These are phyloP conservation scores for Thalpophila matura DNA, from an alignment of 2,888 invertebrate genomes.

Conservation along the genomic window DNA sequence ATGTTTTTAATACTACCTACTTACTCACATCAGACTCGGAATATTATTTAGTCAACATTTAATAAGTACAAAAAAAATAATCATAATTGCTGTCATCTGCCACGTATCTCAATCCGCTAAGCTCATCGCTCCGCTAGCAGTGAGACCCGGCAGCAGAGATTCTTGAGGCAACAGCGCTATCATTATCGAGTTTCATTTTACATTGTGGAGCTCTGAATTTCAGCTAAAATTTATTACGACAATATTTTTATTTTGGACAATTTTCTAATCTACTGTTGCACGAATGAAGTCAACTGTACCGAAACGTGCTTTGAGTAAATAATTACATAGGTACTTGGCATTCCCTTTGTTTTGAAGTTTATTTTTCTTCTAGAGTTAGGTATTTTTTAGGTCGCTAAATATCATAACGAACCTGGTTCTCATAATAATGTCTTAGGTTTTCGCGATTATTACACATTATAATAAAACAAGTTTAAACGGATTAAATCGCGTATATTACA, in stretches of 20 bases:
- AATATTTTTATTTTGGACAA: slow-evolving; percentile 26
- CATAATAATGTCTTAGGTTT: no score
- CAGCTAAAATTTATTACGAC: slow-evolving; percentile 35
- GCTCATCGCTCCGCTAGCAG: slow-evolving; percentile 15
- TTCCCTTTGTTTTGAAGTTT: neutral
- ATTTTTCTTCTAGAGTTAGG: neutral
- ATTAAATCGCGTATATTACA: no score
- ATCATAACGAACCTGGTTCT: neutral
- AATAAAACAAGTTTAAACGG: no score
- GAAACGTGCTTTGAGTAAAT: neutral
- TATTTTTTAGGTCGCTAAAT: neutral
- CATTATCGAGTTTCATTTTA: slow-evolving; percentile 51
- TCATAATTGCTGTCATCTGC: no score
- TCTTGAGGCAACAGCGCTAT: slow-evolving; percentile 27
- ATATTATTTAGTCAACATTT: no score
- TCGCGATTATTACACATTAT: no score
- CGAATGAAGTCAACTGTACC: neutral
- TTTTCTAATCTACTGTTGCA: slow-evolving; percentile 12
- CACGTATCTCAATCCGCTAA: neutral
- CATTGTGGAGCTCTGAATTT: slow-evolving; percentile 38
- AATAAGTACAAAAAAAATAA: no score
- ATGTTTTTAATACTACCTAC: no score
- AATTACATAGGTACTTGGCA: neutral
- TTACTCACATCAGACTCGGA: no score
- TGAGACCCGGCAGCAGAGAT: slow-evolving; percentile 11